Base-by-base conservation (phyloP, 1,140 invertebrate species). In the Bombus sylvicola region DNA sequence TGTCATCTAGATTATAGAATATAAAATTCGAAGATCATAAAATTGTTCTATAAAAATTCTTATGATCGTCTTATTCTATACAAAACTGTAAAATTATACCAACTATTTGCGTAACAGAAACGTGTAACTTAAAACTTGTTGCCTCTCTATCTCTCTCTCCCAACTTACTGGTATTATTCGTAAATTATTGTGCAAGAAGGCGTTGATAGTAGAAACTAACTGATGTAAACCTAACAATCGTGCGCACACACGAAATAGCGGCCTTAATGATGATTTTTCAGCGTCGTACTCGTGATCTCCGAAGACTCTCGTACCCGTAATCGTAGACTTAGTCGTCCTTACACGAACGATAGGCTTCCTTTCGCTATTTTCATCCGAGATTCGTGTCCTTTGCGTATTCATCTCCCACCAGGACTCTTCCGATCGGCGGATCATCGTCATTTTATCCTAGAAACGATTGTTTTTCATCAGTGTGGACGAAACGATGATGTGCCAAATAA, bases 211-310 rank as follows among this genome's bases (percentile, higher is more conserved):
- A 31, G 31, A 31, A 18, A 59, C n/a, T 71, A 47, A 5, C 57
- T n/a, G 31, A 37, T 15, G 59, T 31, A 15, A 62, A 72, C 10
- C 18, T 39, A 72, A 83, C 74, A 83, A 89, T 90, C 81, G 85
- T 89, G 89, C 88, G 89, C 89, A 90, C 89, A 89, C 89, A 87
- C 64, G 69, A 90, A 90, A 89, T 90, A 90, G 89, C 89, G 89
- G 89, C 89, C 89, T 90, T 90, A 90, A 69, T 39, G 15, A 87
- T 90, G 25, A 89, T 90, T 89, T 83, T 87, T 69, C 73, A 81
- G 64, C 86, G 79, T 81, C 18, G 69, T 89, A 89, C 85, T 85
- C 73, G 78, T 81, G 53, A 83, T 83, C 85, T 86, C 71, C 77
- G 59, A 62, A 84, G 31, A 53, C 83, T 68, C 62, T 79, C 25